Evolutionary conservation across 2,113 vertebrate genomes (phyloP), one percentile per base, ranked within the genome.

Genomic region (Petrocephalus microphthalmus): DNA sequence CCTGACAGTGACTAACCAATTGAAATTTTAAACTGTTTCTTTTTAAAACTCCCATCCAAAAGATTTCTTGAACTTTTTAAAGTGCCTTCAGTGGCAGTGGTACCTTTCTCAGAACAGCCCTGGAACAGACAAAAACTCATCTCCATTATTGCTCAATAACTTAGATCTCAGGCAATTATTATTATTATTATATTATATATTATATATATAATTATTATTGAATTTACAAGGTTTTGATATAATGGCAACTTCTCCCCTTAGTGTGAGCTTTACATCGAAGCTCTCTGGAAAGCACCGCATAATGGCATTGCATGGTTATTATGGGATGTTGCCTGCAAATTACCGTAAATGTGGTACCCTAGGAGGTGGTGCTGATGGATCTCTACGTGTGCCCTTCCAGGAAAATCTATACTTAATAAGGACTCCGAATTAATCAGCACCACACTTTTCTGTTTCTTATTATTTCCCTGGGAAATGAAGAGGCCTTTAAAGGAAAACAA

Each of bases 41-140:
- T 85, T 83, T 56, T 56, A 19, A 85, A 37, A 13, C 25, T 90
- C 94, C 95, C 92, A 93, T 92, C 92, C 90, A 90, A 78, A 92
- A 91, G 91, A 91, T 93, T 90, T 92, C 91, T 92, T 91, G 90
- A 93, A 93, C 93, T 42, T 33, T 88, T 88, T 89, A 87, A 90
- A 90, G 91, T 17, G 49, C 85, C 88, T 95, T 95, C 92, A 90
- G 15, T n/a, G 54, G 54, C 19, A 54, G 33, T n/a, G 13, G 54
- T 60, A 60, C 56, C 7, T n/a, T 60, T 11, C 33, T 57, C 17
- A 60, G 85, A 86, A 42, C 7, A 42, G 29, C 33, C 29, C 3
- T 17, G 17, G 52, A 25, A 85, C 2, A 33, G 15, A 54, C 0
- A 33, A 33, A 52, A 29, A 29, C 51, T 54, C 25, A 33, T 8